phyloP scores from a whole-genome alignment of 2,113 vertebrate species.

The Solea senegalensis region DNA sequence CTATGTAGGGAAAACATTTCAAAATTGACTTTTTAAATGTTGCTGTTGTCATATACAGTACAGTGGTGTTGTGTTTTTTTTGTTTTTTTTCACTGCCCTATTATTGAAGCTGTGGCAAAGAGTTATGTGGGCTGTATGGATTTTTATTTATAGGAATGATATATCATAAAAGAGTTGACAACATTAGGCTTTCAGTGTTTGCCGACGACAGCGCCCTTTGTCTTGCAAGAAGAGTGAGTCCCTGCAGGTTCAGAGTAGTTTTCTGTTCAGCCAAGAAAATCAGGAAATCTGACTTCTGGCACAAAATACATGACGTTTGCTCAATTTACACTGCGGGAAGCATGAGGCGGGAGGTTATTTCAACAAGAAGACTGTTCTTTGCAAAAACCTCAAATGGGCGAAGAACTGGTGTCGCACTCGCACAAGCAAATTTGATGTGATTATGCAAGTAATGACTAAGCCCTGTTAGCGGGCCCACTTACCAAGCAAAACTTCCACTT shows the following conservation, averaged over 20 bases:
- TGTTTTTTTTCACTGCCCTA: too few species aligned
- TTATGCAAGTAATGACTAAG: background rate
- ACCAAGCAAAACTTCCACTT: conserved; percentile 7
- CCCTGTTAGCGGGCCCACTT: background rate
- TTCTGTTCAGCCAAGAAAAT: background rate
- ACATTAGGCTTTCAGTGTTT: background rate
- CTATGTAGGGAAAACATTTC: too few species aligned
- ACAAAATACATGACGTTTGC: too few species aligned
- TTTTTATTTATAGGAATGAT: background rate
- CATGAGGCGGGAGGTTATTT: too few species aligned
- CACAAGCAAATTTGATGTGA: background rate
- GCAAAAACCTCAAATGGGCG: too few species aligned
- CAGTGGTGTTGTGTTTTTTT: too few species aligned
- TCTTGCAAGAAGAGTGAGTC: background rate
- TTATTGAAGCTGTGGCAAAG: background rate
- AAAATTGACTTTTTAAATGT: background rate
- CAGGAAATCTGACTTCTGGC: background rate
- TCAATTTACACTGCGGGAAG: background rate
- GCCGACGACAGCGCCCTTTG: background rate
- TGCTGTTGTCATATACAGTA: too few species aligned
- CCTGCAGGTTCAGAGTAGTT: background rate
- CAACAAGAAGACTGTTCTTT: too few species aligned
- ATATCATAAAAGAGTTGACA: background rate
- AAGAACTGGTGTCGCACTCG: too few species aligned
- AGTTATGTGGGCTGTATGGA: background rate